Percentiles rank a stretch among this genome's conserved stretches.
phyloP scores from a whole-genome alignment of 2,113 vertebrate species.

The Falco punctatus region DNA sequence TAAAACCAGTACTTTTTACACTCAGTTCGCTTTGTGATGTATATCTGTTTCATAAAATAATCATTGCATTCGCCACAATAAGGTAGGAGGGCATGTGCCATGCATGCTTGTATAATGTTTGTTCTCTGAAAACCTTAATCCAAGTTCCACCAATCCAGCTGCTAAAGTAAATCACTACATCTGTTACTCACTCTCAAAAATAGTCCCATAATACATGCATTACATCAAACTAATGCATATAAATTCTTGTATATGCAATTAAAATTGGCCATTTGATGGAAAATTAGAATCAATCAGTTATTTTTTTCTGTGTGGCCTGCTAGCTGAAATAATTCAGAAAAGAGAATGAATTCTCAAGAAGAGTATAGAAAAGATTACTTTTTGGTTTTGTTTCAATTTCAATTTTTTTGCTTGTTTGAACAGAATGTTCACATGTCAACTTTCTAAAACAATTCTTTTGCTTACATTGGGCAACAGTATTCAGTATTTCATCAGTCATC shows the following conservation, averaged over 20 bases:
- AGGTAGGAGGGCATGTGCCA: not conserved
- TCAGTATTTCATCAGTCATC: not conserved
- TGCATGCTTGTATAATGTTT: not conserved
- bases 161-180: not conserved
- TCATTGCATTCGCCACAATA: not conserved
- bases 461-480: not conserved
- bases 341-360: not conserved
- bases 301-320: not conserved
- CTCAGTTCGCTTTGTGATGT: not conserved
- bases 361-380: not conserved
- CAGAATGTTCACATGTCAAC: not conserved
- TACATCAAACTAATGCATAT: not conserved
- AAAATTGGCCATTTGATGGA: not conserved
- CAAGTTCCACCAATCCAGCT: not conserved
- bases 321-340: not conserved
- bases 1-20: not conserved
- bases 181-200: not conserved
- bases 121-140: not conserved
- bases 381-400: not conserved
- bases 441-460: not conserved
- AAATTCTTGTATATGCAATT: not conserved
- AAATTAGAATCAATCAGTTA: not conserved
- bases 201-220: not conserved
- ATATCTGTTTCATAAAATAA: not conserved
- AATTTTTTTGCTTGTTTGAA: not conserved